Percentiles rank a stretch among this genome's conserved stretches.
Conservation (phyloP, 2,113 vertebrate genomes). For the Proteles cristata region DNA sequence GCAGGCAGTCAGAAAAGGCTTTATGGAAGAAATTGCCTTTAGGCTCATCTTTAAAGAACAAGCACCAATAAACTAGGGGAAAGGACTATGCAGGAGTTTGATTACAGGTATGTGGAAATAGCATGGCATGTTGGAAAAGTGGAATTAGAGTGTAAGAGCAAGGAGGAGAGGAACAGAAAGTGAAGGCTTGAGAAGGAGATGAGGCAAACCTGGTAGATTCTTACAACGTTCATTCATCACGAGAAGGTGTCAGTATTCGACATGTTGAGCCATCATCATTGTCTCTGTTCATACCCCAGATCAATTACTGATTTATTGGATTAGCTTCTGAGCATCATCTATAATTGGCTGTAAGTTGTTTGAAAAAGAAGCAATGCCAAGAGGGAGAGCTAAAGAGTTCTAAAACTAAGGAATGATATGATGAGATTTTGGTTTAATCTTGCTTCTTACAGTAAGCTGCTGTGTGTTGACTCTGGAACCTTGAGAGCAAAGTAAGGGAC, state of each 20-base stretch:
- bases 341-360: not conserved
- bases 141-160: not conserved
- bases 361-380: constrained; percentile 2
- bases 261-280: not conserved
- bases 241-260: not conserved
- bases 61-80: not conserved
- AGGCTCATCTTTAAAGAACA: not conserved
- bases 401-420: not conserved
- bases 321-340: not conserved
- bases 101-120: not conserved
- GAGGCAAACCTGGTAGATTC: not conserved
- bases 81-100: too few species aligned
- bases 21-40: not conserved
- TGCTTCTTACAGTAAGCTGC: not conserved
- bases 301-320: not conserved
- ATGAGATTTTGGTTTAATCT: not conserved
- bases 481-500: not conserved
- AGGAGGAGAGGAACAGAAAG: not conserved
- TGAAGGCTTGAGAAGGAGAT: not conserved
- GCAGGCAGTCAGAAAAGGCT: not conserved
- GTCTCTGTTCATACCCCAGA: not conserved
- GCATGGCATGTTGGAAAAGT: rapidly evolving
- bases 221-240: too few species aligned
- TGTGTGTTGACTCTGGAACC: not conserved
- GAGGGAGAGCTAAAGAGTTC: not conserved